These are phyloP conservation scores for Crocodylus rhombifer DNA, from an alignment of 2,797 vertebrate genomes.

Conservation along the genomic window DNA sequence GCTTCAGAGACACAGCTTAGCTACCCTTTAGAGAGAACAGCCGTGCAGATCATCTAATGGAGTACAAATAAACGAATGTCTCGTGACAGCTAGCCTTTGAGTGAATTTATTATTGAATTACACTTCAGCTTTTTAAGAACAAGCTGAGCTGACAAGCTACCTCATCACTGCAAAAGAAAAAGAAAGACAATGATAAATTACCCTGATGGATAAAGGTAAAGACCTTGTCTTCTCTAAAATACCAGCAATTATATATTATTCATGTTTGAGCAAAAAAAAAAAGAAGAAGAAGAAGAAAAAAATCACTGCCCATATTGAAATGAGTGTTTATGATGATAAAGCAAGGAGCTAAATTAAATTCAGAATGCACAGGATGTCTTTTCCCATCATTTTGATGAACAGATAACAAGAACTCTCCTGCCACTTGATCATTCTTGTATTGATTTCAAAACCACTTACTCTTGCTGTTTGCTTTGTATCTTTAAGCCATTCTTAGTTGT, in stretches of 20 bases:
- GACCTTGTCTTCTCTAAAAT: slow-evolving; percentile 76
- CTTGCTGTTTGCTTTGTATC: slow-evolving; percentile 75
- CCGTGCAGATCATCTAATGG: slow-evolving; percentile 72
- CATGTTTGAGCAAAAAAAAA: slow-evolving; percentile 57
- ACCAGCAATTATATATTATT: slow-evolving; percentile 80
- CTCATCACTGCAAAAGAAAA: slow-evolving; percentile 60
- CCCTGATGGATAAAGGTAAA: slow-evolving; percentile 74
- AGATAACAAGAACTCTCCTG: slow-evolving; percentile 76
- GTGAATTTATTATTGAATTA: slow-evolving; percentile 84
- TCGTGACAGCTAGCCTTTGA: slow-evolving; percentile 77
- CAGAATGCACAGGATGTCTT: slow-evolving; percentile 60
- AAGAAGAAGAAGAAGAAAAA: slow-evolving; percentile 41
- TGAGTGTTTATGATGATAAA: slow-evolving; percentile 78
- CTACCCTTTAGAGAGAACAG: slow-evolving; percentile 46
- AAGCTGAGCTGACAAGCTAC: slow-evolving; percentile 78
- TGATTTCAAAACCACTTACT: slow-evolving; percentile 78
- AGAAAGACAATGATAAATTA: slow-evolving; percentile 80
- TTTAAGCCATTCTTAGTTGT: slow-evolving; percentile 61
- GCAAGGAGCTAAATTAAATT: slow-evolving; percentile 73
- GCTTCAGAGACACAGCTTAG: slow-evolving; percentile 8
- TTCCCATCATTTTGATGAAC: slow-evolving; percentile 76
- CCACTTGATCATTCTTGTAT: slow-evolving; percentile 78
- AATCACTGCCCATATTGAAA: slow-evolving; percentile 74
- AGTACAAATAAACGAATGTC: slow-evolving; percentile 77
- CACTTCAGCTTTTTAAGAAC: slow-evolving; percentile 77